Conservation (phyloP, 2,888 invertebrate species). For the Aphidoletes aphidimyza region DNA sequence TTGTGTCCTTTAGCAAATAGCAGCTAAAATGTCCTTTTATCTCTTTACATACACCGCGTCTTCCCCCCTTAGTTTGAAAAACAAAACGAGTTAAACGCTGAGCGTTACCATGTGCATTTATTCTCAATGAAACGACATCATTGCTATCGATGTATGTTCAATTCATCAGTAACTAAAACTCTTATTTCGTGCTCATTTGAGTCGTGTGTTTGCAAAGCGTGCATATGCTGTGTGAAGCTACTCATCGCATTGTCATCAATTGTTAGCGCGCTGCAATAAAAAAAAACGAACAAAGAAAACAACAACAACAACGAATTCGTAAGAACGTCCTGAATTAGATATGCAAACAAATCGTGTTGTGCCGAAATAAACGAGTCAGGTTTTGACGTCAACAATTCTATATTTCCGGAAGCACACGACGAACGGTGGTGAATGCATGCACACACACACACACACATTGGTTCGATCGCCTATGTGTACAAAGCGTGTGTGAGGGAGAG, state of each 20-base stretch:
- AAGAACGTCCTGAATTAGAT: constrained; percentile 1
- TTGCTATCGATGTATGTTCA: not conserved
- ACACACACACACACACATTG: not conserved
- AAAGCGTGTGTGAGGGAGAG: too few species aligned
- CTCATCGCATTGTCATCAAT: not conserved
- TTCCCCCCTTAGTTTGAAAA: too few species aligned
- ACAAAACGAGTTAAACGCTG: too few species aligned
- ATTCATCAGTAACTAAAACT: not conserved
- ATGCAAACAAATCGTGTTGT: constrained; percentile 19
- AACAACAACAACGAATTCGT: not conserved
- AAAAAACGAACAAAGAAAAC: not conserved
- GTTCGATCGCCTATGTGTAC: too few species aligned
- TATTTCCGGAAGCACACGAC: not conserved
- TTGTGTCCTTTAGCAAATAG: too few species aligned
- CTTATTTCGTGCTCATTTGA: not conserved
- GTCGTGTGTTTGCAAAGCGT: constrained; percentile 1
- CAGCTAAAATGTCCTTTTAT: too few species aligned
- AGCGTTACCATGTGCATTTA: too few species aligned
- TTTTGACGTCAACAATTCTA: not conserved
- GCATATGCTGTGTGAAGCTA: not conserved
- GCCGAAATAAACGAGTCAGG: not conserved
- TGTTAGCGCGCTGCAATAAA: not conserved
- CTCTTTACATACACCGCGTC: too few species aligned
- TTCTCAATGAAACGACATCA: not conserved
- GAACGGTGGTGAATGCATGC: constrained; percentile 2